phyloP scores from a whole-genome alignment of 2,113 vertebrate species.

The Paramisgurnus dabryanus region DNA sequence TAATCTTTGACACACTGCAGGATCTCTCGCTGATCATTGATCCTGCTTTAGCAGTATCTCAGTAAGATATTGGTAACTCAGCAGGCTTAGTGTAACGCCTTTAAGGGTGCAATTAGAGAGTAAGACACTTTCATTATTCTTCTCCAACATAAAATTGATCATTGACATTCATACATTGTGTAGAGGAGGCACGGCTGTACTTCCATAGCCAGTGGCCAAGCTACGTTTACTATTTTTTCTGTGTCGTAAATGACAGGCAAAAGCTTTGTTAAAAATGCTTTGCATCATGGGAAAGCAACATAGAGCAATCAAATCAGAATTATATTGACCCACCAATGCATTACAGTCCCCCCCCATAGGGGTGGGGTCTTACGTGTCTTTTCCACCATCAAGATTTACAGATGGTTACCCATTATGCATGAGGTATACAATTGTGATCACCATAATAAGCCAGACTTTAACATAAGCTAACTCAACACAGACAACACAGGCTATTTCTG shows the following conservation, averaged over 20 bases:
- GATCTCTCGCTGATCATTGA: slow-evolving; percentile 56
- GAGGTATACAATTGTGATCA: neutral
- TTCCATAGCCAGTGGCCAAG: neutral
- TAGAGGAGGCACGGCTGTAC: slow-evolving; percentile 50
- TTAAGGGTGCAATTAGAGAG: slow-evolving; percentile 65
- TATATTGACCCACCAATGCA: neutral
- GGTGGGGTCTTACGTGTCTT: neutral
- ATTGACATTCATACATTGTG: slow-evolving; percentile 60
- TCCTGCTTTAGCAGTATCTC: slow-evolving; percentile 59
- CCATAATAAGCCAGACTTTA: neutral
- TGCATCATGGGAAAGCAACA: neutral
- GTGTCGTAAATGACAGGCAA: too few species aligned
- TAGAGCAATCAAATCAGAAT: neutral
- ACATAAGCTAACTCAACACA: neutral
- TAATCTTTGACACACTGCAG: slow-evolving; percentile 51
- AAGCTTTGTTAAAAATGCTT: neutral
- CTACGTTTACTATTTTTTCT: too few species aligned
- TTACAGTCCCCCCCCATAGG: neutral
- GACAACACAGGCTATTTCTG: slow-evolving; percentile 11
- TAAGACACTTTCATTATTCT: slow-evolving; percentile 69
- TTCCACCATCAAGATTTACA: neutral
- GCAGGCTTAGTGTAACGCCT: slow-evolving; percentile 63
- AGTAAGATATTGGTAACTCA: slow-evolving; percentile 64
- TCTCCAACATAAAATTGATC: slow-evolving; percentile 57
- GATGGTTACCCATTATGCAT: neutral